Base-by-base conservation (phyloP, 2,888 invertebrate genomes). In the Agrilus cyanescens region DNA sequence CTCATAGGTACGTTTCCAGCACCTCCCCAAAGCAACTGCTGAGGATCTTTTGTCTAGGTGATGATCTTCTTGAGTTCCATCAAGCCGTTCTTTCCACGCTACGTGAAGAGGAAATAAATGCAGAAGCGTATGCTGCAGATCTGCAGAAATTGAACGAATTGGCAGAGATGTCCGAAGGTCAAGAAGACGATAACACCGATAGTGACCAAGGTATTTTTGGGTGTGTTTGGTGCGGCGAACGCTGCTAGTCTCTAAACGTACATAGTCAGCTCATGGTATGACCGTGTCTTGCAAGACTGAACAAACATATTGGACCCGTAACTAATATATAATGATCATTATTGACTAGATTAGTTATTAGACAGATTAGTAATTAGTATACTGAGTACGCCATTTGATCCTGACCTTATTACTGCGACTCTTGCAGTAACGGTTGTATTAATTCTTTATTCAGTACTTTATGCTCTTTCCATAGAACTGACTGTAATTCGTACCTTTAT, bases 41-140 rank as follows among this genome's bases (percentile, higher is more conserved):
- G 13, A 33, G 14, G 13, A 37, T 14, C 8, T 37, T 41, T 37
- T 32, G 32, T 46, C 14, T 37, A 65, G 65, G 87, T 51, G 94
- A 95, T 56, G 94, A 95, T 66, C 74, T 96, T 32, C 70, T 91
- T 50, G 94, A 95, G 60, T 95, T 96, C 63, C 94, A 95, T 72
- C 91, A 93, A 68, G 78, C 78, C 12, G 76, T 78, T 15, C 60
- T 78, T 40, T 74, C 78, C 43, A 78, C 80, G 6, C 59, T 80
- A 45, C 69, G 80, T 37, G 80, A 82, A 56, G 76, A 78, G 44
- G 82, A 83, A 59, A 64, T 66, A 37, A 66, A 65, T 46, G 65
- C 66, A 34, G 74, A 74, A 56, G 73, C 81, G 35, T 80, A 66
- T 45, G 68, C 80, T 46, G 78, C 82, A 41, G 82, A 82, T 59